Evolutionary conservation across 2,888 invertebrate species (phyloP), one percentile per base, ranked within the genome.

Genomic region (Tinea pellionella): DNA sequence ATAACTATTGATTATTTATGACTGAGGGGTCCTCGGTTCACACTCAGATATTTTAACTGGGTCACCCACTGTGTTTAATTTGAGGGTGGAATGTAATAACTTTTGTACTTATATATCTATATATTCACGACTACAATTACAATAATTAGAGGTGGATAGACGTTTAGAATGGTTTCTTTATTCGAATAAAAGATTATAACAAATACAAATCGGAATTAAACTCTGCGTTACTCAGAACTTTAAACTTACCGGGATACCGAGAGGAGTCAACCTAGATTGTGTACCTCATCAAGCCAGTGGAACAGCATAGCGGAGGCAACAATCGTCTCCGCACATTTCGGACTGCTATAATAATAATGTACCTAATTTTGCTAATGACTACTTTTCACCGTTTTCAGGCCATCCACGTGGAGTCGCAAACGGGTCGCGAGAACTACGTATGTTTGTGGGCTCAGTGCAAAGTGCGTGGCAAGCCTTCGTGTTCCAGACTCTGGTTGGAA

Each of bases 371-470:
- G n/a, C n/a, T n/a, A n/a, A n/a, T n/a, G n/a, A n/a, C n/a, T n/a
- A n/a, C n/a, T 24, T 24, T 24, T 24, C 24, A n/a, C 6, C 3
- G 24, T 6, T 89, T 89, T 11, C 85, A 94, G 93, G 89, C 90
- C 64, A 91, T 91, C 68, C 96, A 96, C 86, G 96, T 96, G 68
- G 94, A 94, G 78, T 90, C 94, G 59, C 97, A 97, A 88, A 92
- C 92, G 15, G 92, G 92, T 13, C 91, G 90, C 65, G 94, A 94
- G 75, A 95, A 94, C 72, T 97, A 94, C 80, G 92, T 95, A 59
- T 98, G 98, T 75, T 90, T 96, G 61, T 98, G 98, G 98, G 90
- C 92, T 68, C 95, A 94, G 59, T 98, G 98, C 88, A 98, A 98
- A 78, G 98, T 98, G 47, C 96, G 95, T 74, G 95, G 96, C 65